A percentile compares a stretch with the other conserved stretches of the same genome.
These are phyloP conservation scores for Semnopithecus entellus DNA, from an alignment of 2,113 vertebrate species.

Conservation along the genomic window DNA sequence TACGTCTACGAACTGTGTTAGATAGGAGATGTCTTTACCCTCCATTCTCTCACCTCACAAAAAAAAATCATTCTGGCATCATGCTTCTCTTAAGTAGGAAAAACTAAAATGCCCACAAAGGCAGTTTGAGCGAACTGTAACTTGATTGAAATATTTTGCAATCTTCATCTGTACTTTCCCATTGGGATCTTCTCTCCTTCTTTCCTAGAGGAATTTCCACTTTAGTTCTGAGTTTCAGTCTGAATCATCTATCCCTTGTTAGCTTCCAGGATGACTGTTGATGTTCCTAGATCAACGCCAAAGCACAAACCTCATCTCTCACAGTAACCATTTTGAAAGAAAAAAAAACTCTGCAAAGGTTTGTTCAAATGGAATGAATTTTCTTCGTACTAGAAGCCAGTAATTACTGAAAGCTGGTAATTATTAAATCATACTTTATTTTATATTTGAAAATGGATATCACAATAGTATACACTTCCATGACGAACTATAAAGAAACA, in stretches of 20 bases:
- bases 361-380: conserved; percentile 25
- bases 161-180: background rate
- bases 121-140: background rate
- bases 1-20: conserved; percentile 28
- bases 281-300: conserved; percentile 26
- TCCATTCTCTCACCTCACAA: background rate
- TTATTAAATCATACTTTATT: conserved; percentile 31
- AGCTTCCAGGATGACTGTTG: conserved; percentile 18
- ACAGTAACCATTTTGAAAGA: conserved; percentile 29
- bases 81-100: background rate
- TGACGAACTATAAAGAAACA: conserved; percentile 44
- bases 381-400: conserved; percentile 33
- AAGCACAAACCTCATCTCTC: background rate
- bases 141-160: conserved; percentile 6
- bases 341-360: background rate
- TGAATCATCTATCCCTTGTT: conserved; percentile 35
- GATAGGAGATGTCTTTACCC: background rate
- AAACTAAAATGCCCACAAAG: conserved; percentile 37
- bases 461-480: background rate
- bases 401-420: conserved; percentile 4
- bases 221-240: background rate
- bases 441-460: conserved; percentile 37
- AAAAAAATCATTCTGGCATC: background rate
- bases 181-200: background rate
- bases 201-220: conserved; percentile 29